These are phyloP conservation scores for Chionodraco myersi DNA, from an alignment of 2,113 vertebrate species.

Conservation along the genomic window DNA sequence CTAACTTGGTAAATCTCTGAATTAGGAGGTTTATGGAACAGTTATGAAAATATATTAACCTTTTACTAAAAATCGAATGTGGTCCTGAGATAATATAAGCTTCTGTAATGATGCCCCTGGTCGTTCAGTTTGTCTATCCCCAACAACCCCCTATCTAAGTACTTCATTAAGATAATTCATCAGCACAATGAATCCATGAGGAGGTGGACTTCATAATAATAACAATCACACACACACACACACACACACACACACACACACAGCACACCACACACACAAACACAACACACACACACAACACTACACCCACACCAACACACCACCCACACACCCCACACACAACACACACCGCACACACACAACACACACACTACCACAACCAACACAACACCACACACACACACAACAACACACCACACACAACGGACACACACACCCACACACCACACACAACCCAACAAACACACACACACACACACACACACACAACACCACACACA, in stretches of 20 bases:
- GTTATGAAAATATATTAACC: background rate
- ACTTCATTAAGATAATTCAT: slow-evolving; percentile 74
- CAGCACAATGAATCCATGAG: slow-evolving; percentile 60
- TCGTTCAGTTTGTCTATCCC: slow-evolving; percentile 29
- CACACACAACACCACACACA: slow-evolving; percentile 16
- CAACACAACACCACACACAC: too few relatives aligned
- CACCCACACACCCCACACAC: slow-evolving; percentile 45
- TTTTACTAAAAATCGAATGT: background rate
- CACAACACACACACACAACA: slow-evolving; percentile 8
- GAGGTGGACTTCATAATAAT: slow-evolving; percentile 65
- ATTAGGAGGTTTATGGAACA: background rate
- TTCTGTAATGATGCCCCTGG: background rate
- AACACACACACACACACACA: slow-evolving; percentile 54
- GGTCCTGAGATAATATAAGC: background rate
- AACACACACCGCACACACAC: slow-evolving; percentile 8
- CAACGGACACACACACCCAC: background rate
- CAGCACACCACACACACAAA: slow-evolving; percentile 27
- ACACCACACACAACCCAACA: slow-evolving; percentile 14
- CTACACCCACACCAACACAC: slow-evolving; percentile 30
- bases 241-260: slow-evolving; percentile 26
- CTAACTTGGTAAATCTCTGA: background rate
- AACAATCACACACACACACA: slow-evolving; percentile 41
- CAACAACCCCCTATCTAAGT: slow-evolving; percentile 35
- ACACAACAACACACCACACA: slow-evolving; percentile 59
- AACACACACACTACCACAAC: too few relatives aligned